phyloP scores from a whole-genome alignment of 2,888 invertebrate genomes.

The Cantharis flavilabris region DNA sequence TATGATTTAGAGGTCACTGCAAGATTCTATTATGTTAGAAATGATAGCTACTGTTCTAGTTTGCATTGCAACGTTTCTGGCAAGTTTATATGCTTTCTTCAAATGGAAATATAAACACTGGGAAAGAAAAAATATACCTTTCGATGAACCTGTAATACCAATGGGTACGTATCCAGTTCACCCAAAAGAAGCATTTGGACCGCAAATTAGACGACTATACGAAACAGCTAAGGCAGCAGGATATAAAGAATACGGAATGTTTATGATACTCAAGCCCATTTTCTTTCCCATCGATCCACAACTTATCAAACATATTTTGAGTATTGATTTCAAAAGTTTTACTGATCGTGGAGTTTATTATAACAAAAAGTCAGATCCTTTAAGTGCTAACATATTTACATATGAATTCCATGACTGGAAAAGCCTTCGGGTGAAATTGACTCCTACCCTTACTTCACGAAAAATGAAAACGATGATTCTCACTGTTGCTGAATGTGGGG shows the following conservation, averaged over 20 bases:
- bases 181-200: slow-evolving; percentile 7
- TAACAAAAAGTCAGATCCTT: background rate
- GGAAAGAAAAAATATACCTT: slow-evolving; percentile 39
- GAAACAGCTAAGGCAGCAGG: background rate
- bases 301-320: background rate
- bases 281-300: background rate
- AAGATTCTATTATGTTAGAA: no score
- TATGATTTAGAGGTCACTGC: no score
- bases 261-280: background rate
- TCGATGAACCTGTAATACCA: slow-evolving; percentile 39
- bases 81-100: slow-evolving; percentile 10
- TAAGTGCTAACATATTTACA: background rate
- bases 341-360: background rate
- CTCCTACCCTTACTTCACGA: slow-evolving; percentile 33
- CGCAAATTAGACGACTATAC: slow-evolving; percentile 20
- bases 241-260: background rate
- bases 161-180: slow-evolving; percentile 38
- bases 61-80: background rate
- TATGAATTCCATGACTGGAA: background rate
- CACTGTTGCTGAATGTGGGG: slow-evolving; percentile 16
- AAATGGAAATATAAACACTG: slow-evolving; percentile 40
- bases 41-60: background rate
- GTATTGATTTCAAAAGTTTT: background rate
- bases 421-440: slow-evolving; percentile 24
- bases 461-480: slow-evolving; percentile 36